Evolutionary conservation across 2,113 vertebrate genomes (phyloP), one percentile per base, ranked within the genome.

Genomic region (Vombatus ursinus): DNA sequence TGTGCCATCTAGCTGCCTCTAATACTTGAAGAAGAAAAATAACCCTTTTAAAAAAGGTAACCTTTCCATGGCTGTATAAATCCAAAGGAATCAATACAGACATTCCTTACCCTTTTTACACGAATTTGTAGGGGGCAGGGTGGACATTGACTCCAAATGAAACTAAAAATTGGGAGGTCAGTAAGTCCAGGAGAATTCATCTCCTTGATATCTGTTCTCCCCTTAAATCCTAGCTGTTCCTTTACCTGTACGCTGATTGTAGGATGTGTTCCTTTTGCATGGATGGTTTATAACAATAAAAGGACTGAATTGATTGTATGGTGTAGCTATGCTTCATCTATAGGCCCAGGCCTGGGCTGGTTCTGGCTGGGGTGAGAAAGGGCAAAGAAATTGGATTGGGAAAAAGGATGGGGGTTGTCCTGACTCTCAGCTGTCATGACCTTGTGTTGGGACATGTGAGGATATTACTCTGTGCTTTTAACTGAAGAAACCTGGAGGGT

Each of bases 251-350:
- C 90, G 54, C 91, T 92, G 51, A 92, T 93, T 90, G 50, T 93
- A 96, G 96, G 94, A 92, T 77, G 22, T 93, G 77, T 93, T 94
- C 37, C 50, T 4, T 92, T 84, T 94, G 90, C 92, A 57, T 96
- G 96, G 90, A 91, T 97, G 95, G 95, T 97, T 96, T 95, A 93
- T 95, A 95, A 97, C 95, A 97, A 97, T 98, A 97, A 98, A 98
- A 97, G 94, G 94, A 96, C 95, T 94, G 92, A 94, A 90, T 94
- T 90, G 94, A 95, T 90, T 96, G 97, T 96, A 94, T 93, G 95
- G 93, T 57, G 92, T 95, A 96, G 91, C 94, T 96, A 84, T 84
- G 94, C 96, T 96, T 97, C 89, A 28, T 97, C 93, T 96, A 51
- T 94, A 94, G 96, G 90, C 94, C 90, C 92, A 48, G 93, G 50